Evolutionary conservation across 2,113 vertebrate genomes (phyloP).

Genomic region (Solea solea): DNA sequence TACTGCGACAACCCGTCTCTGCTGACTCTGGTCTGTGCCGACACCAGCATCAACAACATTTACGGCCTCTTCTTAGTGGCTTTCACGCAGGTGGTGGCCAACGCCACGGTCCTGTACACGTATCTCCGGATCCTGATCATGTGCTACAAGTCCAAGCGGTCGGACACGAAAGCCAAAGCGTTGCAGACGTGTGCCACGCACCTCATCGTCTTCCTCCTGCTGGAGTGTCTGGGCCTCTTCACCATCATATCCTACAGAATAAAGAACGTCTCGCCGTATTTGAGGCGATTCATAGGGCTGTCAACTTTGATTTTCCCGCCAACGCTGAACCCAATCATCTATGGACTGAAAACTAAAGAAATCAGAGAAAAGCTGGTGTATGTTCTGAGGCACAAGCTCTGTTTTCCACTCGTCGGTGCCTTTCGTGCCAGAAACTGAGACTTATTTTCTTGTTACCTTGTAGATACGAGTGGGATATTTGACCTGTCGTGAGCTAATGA

Average conservation of each 20-base stretch:
- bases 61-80: slow-evolving; percentile 58
- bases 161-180: slow-evolving; percentile 77
- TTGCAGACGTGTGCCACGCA: slow-evolving; percentile 81
- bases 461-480: no score
- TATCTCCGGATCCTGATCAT: slow-evolving; percentile 77
- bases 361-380: slow-evolving; percentile 60
- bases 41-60: slow-evolving; percentile 74
- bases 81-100: slow-evolving; percentile 32
- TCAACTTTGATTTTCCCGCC: slow-evolving; percentile 75
- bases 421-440: no score
- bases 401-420: no score
- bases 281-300: slow-evolving; percentile 69
- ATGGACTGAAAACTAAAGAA: slow-evolving; percentile 80
- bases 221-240: slow-evolving; percentile 79
- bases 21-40: slow-evolving; percentile 70
- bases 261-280: slow-evolving; percentile 41
- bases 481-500: no score
- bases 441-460: no score
- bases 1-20: slow-evolving; percentile 79
- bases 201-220: slow-evolving; percentile 69
- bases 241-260: slow-evolving; percentile 79
- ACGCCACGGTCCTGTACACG: slow-evolving; percentile 63
- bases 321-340: slow-evolving; percentile 79
- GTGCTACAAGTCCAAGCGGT: slow-evolving; percentile 69
- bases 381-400: slow-evolving; percentile 39